Evolutionary conservation across 1,140 invertebrate genomes (phyloP).

Genomic region (Eriosoma lanigerum): DNA sequence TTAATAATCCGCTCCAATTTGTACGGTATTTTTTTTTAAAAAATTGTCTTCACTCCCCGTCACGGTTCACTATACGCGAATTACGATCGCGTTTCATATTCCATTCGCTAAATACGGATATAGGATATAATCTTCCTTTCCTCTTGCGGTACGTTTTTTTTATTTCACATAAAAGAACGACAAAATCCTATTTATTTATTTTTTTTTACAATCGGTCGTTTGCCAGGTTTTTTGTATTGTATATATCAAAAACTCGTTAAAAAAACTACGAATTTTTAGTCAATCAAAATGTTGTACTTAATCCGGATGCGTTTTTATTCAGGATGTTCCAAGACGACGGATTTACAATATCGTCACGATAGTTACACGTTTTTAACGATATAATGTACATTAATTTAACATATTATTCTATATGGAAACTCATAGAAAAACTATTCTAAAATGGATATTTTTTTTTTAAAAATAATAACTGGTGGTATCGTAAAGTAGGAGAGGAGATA

Average conservation of each 20-base stretch:
- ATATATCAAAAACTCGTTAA: constrained; percentile 13
- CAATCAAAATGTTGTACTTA: constrained; percentile 1
- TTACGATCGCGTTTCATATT: background rate
- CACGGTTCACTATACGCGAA: background rate
- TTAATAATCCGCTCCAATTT: background rate
- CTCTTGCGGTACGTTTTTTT: no score
- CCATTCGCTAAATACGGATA: background rate
- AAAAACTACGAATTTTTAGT: constrained; percentile 38
- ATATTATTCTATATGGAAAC: no score
- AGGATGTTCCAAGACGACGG: constrained; percentile 7
- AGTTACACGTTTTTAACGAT: no score
- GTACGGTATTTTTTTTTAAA: background rate
- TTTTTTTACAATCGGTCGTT: no score
- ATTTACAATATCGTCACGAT: no score
- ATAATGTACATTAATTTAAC: no score
- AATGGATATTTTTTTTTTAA: no score
- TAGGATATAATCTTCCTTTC: constrained; percentile 2
- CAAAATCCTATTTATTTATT: constrained; percentile 25
- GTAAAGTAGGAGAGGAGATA: no score
- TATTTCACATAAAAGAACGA: background rate
- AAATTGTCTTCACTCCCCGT: no score
- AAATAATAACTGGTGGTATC: no score
- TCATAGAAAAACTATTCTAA: no score
- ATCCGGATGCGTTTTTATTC: background rate
- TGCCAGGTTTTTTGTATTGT: background rate